These are phyloP conservation scores for Hiodon tergisus DNA, from an alignment of 2,113 vertebrate species.

Conservation along the genomic window DNA sequence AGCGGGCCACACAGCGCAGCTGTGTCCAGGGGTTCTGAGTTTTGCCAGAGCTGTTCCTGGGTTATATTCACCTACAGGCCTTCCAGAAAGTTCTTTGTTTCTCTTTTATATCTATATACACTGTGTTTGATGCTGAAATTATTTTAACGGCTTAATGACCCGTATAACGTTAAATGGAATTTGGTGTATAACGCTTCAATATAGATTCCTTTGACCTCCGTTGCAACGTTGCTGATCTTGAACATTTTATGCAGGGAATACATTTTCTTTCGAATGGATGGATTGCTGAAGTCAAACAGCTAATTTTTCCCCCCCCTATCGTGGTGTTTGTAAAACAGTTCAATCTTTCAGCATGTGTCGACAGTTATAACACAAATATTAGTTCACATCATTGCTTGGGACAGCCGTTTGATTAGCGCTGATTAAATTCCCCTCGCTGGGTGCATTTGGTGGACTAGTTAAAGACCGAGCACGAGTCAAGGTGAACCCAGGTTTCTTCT, in stretches of 20 bases:
- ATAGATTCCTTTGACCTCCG: background rate
- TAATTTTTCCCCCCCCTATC: background rate
- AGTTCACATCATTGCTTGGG: slow-evolving; percentile 25
- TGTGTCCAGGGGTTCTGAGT: no score
- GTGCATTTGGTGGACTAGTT: slow-evolving; percentile 12
- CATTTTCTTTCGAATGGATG: slow-evolving; percentile 3
- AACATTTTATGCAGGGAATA: background rate
- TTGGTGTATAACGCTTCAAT: background rate
- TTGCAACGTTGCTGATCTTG: background rate
- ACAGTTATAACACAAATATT: slow-evolving; percentile 38
- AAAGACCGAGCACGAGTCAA: background rate
- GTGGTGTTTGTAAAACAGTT: slow-evolving; percentile 31
- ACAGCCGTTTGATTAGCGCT: slow-evolving; percentile 19
- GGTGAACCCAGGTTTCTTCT: background rate
- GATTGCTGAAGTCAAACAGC: background rate
- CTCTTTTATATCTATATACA: no score
- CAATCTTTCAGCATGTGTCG: slow-evolving; percentile 12
- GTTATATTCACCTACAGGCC: no score
- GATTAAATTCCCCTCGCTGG: slow-evolving; percentile 25
- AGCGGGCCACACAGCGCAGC: no score
- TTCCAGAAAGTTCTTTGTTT: no score
- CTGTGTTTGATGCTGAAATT: no score
- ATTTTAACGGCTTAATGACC: no score
- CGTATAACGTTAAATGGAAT: background rate
- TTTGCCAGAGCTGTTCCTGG: no score